Base-by-base conservation (phyloP, 2,113 vertebrate genomes). In the Eulemur rufifrons region DNA sequence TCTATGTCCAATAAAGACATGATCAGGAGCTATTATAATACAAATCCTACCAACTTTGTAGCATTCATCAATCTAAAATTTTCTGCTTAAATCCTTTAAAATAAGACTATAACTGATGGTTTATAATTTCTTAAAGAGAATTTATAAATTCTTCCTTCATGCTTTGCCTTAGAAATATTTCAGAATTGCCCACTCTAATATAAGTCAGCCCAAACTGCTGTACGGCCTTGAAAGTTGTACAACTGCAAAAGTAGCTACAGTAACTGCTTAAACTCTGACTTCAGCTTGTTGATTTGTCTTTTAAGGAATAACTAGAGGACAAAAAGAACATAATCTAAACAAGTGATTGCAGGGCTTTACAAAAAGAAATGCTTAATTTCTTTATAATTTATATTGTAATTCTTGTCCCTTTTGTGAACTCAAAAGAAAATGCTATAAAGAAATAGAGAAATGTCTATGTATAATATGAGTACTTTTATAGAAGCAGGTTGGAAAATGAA, bases 401-500 rank as follows among this genome's bases (percentile, higher is more conserved):
- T 54, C 12, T 6, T 87, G 25, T 64, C 68, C 25, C n/a, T 84
- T 87, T 91, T 92, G 71, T 77, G 90, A 96, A 84, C 50, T 94
- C 52, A 91, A 83, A 86, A 88, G 47, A 14, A 78, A 94, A 94
- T 74, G 54, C 54, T 63, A 39, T 77, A 86, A 88, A 93, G 85
- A 91, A 84, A 47, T 73, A 42, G 29, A 84, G 21, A 90, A 32
- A 68, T 77, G 34, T 47, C 32, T 27, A n/a, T 29, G 69, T 27
- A 73, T 93, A 93, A 90, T 47, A 91, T 82, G 66, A 71, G 85
- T 73, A 90, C 76, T 94, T 92, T 81, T 94, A 89, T 52, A 97
- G 93, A 97, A 63, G 64, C 76, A 73, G 59, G 93, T 86, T 97
- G 64, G 68, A 82, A 98, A 98, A 93, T 97, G 85, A 15, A 27